Evolutionary conservation across 2,797 vertebrate genomes (phyloP).

Genomic region (Podargus strigoides): DNA sequence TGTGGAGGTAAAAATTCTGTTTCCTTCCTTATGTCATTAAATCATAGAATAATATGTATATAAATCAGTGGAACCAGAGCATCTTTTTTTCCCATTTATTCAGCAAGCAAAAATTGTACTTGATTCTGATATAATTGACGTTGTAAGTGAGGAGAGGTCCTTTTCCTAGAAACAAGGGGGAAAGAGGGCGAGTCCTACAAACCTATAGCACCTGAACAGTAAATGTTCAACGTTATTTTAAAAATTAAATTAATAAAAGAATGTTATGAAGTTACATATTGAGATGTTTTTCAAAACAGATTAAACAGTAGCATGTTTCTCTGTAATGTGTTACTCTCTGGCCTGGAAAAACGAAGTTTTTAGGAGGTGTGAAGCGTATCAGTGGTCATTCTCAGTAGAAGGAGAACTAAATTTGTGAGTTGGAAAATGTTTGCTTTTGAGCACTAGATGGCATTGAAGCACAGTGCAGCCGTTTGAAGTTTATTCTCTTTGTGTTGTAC

Average conservation of each 20-base stretch:
- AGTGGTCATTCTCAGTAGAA: neutral
- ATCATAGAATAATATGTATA: neutral
- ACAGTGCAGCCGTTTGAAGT: neutral
- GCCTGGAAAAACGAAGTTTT: neutral
- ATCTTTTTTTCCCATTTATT: neutral
- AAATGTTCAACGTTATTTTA: neutral
- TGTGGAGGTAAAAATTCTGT: neutral
- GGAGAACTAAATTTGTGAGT: neutral
- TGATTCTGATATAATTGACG: neutral
- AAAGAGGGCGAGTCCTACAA: neutral
- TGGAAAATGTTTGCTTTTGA: neutral
- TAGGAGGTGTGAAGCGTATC: neutral
- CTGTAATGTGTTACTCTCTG: neutral
- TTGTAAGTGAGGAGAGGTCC: neutral
- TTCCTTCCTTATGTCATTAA: neutral
- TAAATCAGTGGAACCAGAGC: neutral
- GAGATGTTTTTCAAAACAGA: neutral
- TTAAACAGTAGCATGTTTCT: neutral
- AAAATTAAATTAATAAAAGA: neutral
- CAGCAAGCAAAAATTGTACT: neutral
- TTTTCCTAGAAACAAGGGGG: neutral
- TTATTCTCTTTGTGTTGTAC: neutral
- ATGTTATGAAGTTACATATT: accelerated
- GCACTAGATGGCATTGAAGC: slow-evolving; percentile 51
- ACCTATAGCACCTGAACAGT: neutral